Percentiles rank a stretch among this genome's conserved stretches.
phyloP scores from a whole-genome alignment of 1,140 invertebrate genomes.

The Solen grandis region DNA sequence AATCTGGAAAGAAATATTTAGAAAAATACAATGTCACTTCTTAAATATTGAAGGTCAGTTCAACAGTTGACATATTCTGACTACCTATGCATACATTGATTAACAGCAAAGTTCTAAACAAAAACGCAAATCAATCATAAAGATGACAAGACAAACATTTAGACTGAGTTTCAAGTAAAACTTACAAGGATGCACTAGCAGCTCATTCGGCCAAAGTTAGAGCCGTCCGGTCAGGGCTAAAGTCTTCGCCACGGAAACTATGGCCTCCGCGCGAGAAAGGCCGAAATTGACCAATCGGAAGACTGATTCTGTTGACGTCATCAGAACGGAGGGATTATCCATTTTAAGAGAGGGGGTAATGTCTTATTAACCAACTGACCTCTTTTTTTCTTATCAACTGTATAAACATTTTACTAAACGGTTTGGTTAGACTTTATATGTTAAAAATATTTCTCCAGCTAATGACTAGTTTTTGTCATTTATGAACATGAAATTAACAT shows the following conservation, averaged over 20 bases:
- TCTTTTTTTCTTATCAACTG: not conserved
- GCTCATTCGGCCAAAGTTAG: constrained; percentile 53
- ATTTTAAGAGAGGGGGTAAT: constrained; percentile 3
- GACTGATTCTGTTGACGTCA: constrained; percentile 29
- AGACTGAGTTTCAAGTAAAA: not conserved
- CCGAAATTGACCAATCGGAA: constrained; percentile 54
- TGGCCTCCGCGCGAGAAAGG: constrained; percentile 51
- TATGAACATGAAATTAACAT: not conserved
- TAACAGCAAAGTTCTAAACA: constrained; percentile 38
- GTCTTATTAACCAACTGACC: not conserved
- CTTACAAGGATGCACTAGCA: constrained; percentile 49
- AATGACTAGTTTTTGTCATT: not conserved
- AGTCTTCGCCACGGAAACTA: constrained; percentile 57
- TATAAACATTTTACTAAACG: not conserved
- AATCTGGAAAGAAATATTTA: no score
- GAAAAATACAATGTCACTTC: not conserved
- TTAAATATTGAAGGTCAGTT: constrained; percentile 9
- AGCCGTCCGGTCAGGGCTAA: not conserved
- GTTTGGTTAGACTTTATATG: not conserved
- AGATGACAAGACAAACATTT: not conserved
- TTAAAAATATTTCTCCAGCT: not conserved
- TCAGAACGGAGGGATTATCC: not conserved
- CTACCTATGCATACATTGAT: not conserved
- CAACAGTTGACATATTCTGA: not conserved
- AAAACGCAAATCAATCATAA: constrained; percentile 22